phyloP scores from a whole-genome alignment of 1,140 invertebrate species.

The Pararge aegeria region DNA sequence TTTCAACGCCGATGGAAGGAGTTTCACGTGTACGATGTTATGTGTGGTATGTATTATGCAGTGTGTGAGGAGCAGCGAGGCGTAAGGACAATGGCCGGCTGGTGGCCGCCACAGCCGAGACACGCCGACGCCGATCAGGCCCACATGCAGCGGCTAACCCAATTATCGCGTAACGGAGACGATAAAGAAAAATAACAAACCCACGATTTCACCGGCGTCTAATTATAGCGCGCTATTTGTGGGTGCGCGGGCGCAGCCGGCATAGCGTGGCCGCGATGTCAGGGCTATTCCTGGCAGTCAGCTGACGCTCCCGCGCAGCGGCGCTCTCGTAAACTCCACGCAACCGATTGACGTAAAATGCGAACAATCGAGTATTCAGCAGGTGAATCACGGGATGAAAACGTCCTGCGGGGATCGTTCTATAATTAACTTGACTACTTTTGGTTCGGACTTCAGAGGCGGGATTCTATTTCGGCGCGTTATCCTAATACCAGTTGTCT shows the following conservation, averaged over 20 bases:
- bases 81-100: slow-evolving; percentile 39
- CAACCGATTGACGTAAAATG: slow-evolving; percentile 75
- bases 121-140: slow-evolving; percentile 72
- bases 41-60: too few relatives aligned
- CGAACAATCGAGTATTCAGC: slow-evolving; percentile 76
- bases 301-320: slow-evolving; percentile 67
- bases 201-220: slow-evolving; percentile 76
- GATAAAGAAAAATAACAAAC: slow-evolving; percentile 80
- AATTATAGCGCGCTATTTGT: slow-evolving; percentile 78
- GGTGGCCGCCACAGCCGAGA: slow-evolving; percentile 46
- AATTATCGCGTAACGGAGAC: slow-evolving; percentile 77
- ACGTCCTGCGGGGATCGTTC: slow-evolving; percentile 62
- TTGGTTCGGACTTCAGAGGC: slow-evolving; percentile 74
- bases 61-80: too few relatives aligned
- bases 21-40: too few relatives aligned
- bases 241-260: slow-evolving; percentile 74
- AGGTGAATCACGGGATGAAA: slow-evolving; percentile 76
- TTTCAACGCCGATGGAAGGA: too few relatives aligned
- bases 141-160: slow-evolving; percentile 76
- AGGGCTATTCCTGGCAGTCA: slow-evolving; percentile 77
- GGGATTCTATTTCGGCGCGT: slow-evolving; percentile 69
- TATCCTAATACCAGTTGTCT: slow-evolving; percentile 62
- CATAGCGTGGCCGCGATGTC: slow-evolving; percentile 75
- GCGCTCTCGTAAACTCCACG: slow-evolving; percentile 71
- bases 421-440: slow-evolving; percentile 75